Percentiles rank a stretch among this genome's conserved stretches.
These are phyloP conservation scores for Geopemphigus sp. DNA, from an alignment of 1,140 invertebrate genomes.

Conservation along the genomic window DNA sequence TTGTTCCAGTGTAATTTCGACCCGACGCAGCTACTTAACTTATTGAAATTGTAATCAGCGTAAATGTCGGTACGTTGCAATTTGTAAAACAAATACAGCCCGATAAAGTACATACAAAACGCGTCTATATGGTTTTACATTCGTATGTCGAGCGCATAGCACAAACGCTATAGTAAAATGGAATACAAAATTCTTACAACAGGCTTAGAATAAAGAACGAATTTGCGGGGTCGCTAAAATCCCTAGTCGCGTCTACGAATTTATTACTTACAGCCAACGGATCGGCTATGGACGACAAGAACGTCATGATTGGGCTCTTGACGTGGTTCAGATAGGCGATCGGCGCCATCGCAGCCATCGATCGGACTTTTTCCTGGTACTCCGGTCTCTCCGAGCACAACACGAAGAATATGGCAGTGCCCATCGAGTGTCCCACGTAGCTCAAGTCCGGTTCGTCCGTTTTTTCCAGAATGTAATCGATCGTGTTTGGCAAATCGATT, in stretches of 20 bases:
- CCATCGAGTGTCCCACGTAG: slow-evolving; percentile 66
- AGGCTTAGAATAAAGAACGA: too few relatives aligned
- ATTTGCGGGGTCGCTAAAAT: too few relatives aligned
- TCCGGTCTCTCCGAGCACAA: slow-evolving; percentile 60
- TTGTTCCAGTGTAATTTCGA: too few relatives aligned
- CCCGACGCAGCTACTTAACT: too few relatives aligned
- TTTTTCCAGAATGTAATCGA: slow-evolving; percentile 62
- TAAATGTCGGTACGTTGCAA: too few relatives aligned
- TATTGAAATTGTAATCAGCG: too few relatives aligned
- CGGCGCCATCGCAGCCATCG: slow-evolving; percentile 58
- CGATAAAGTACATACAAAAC: too few relatives aligned
- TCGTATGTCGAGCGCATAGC: too few relatives aligned
- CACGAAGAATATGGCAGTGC: slow-evolving; percentile 60
- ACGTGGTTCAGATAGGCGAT: slow-evolving; percentile 55
- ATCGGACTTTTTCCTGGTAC: slow-evolving; percentile 59
- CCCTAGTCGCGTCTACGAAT: too few relatives aligned
- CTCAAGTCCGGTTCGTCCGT: slow-evolving; percentile 59
- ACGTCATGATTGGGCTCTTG: slow-evolving; percentile 56
- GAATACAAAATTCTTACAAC: not conserved
- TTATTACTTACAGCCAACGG: slow-evolving; percentile 61
- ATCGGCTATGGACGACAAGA: slow-evolving; percentile 61
- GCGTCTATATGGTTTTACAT: too few relatives aligned
- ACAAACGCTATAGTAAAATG: too few relatives aligned
- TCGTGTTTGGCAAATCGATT: slow-evolving; percentile 64
- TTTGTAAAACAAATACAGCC: too few relatives aligned